These are phyloP conservation scores for Chroicocephalus ridibundus DNA, from an alignment of 2,113 vertebrate species.

Conservation along the genomic window DNA sequence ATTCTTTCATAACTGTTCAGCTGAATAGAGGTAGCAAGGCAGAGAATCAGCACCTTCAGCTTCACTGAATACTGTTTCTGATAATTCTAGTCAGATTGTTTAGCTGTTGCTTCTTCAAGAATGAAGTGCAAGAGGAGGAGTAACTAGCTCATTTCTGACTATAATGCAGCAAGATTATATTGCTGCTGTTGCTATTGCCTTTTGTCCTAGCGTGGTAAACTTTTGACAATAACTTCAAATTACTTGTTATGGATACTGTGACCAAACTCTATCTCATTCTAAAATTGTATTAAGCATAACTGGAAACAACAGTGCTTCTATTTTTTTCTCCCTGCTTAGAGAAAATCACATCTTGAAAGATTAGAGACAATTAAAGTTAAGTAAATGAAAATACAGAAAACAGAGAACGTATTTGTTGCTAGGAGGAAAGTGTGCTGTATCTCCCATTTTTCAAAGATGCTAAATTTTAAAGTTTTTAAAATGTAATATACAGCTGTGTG, in stretches of 20 bases:
- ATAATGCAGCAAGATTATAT: not conserved
- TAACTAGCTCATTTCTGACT: not conserved
- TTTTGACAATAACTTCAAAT: not conserved
- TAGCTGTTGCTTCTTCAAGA: not conserved
- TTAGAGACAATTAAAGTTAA: not conserved
- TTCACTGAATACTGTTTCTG: not conserved
- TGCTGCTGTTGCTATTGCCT: not conserved
- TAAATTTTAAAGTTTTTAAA: not conserved
- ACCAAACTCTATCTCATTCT: not conserved
- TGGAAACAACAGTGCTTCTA: not conserved
- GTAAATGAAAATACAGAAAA: not conserved
- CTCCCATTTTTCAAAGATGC: not conserved
- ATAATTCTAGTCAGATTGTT: not conserved
- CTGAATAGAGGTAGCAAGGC: not conserved
- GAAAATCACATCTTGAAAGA: not conserved
- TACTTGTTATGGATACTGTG: not conserved
- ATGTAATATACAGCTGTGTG: not conserved
- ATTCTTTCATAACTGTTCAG: not conserved
- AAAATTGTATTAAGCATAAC: not conserved
- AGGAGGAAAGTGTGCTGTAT: not conserved
- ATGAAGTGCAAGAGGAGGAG: not conserved
- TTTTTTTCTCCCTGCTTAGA: not conserved
- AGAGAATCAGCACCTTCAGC: not conserved
- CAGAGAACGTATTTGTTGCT: not conserved
- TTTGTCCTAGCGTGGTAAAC: not conserved